Evolutionary conservation across 1,140 invertebrate genomes (phyloP).

Genomic region (Nasonia longicornis): DNA sequence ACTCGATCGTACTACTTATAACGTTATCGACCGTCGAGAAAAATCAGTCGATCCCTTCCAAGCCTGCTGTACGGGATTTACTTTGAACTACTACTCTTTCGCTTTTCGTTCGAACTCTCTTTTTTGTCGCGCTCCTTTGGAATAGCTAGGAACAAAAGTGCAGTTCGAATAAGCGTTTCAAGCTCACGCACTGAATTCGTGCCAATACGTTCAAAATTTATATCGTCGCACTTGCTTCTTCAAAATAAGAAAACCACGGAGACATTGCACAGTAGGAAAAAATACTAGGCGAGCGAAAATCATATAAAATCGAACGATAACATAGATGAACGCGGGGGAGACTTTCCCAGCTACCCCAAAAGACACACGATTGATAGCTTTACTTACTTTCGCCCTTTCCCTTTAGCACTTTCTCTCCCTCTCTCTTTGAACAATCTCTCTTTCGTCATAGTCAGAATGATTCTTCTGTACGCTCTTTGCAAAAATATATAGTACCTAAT

Average conservation of each 20-base stretch:
- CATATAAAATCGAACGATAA: conserved; percentile 17
- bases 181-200: not conserved
- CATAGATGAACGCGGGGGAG: conserved; percentile 1
- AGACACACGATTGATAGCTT: not conserved
- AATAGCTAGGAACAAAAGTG: conserved; percentile 44
- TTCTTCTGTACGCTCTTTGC: conserved; percentile 33
- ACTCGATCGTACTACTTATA: conserved; percentile 49
- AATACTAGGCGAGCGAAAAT: conserved; percentile 6
- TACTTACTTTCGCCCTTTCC: not conserved
- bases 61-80: conserved; percentile 44
- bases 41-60: conserved; percentile 49
- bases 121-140: conserved; percentile 18
- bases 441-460: conserved; percentile 33
- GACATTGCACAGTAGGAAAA: conserved; percentile 26
- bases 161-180: not conserved
- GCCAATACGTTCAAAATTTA: conserved; percentile 5
- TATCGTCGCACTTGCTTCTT: not conserved
- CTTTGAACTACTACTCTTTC: conserved; percentile 31
- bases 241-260: conserved; percentile 25
- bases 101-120: not conserved
- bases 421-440: conserved; percentile 14
- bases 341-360: conserved; percentile 37
- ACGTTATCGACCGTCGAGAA: conserved; percentile 37
- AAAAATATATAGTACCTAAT: conserved; percentile 44
- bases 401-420: not conserved